phyloP scores from a whole-genome alignment of 1,140 invertebrate species.

The Calosoma granatense region DNA sequence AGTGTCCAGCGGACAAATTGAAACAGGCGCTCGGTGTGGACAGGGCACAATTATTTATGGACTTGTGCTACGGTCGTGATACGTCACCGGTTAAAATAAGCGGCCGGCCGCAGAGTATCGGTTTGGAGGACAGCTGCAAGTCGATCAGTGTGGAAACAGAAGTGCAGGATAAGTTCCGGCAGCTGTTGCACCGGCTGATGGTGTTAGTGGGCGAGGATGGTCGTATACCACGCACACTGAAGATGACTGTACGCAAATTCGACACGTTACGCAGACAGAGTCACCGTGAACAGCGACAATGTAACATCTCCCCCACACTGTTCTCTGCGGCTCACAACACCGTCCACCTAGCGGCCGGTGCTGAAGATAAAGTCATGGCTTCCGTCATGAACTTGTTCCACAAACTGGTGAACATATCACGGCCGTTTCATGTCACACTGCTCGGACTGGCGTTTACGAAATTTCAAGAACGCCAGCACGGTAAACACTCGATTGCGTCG shows the following conservation, averaged over 20 bases:
- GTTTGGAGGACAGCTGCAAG: conserved; percentile 57
- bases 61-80: conserved; percentile 60
- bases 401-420: conserved; percentile 56
- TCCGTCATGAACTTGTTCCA: conserved; percentile 64
- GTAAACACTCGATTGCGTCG: conserved; percentile 54
- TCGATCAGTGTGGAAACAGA: conserved; percentile 57
- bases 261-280: conserved; percentile 46
- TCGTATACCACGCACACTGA: conserved; percentile 58
- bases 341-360: conserved; percentile 40
- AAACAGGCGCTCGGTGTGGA: conserved; percentile 51
- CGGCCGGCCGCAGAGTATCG: conserved; percentile 57
- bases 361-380: conserved; percentile 53
- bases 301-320: conserved; percentile 52
- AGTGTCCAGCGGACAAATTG: conserved; percentile 44
- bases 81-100: conserved; percentile 54
- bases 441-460: conserved; percentile 69
- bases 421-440: conserved; percentile 66
- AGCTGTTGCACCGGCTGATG: conserved; percentile 54
- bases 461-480: conserved; percentile 56
- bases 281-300: conserved; percentile 62
- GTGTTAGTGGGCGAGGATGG: conserved; percentile 64
- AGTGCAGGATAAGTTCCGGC: conserved; percentile 54
- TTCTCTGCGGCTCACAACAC: conserved; percentile 42
- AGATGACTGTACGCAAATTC: conserved; percentile 59
- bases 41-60: conserved; percentile 53